Evolutionary conservation across 1,140 invertebrate genomes (phyloP).

Genomic region (Cyclargus thomasi): DNA sequence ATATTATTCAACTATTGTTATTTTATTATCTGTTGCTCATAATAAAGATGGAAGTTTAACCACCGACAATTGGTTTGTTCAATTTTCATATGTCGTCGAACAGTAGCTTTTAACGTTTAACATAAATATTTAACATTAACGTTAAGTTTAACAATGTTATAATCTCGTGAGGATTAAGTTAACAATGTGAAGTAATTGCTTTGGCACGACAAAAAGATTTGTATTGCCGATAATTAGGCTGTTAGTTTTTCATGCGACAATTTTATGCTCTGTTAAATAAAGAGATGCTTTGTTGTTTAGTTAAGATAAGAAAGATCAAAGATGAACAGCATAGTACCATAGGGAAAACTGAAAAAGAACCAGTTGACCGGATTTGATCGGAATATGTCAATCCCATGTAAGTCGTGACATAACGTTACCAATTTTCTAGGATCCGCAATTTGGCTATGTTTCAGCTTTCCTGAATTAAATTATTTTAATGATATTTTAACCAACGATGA

Average conservation of each 20-base stretch:
- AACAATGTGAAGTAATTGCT: conserved; percentile 39
- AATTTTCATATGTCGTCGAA: conserved; percentile 14
- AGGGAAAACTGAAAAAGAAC: too few species aligned
- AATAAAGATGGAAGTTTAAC: neutral
- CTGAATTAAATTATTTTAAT: too few species aligned
- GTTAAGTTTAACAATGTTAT: conserved; percentile 27
- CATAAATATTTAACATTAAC: conserved; percentile 26
- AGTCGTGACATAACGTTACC: too few species aligned
- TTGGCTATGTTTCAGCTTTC: too few species aligned
- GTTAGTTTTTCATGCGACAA: conserved; percentile 45
- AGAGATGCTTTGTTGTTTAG: conserved; percentile 38
- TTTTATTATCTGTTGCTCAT: neutral
- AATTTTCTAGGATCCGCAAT: too few species aligned
- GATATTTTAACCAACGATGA: too few species aligned
- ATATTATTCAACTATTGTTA: neutral
- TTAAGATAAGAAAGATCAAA: conserved; percentile 5
- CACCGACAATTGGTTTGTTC: neutral
- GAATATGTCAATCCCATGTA: too few species aligned
- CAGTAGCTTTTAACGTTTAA: conserved; percentile 16
- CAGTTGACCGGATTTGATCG: too few species aligned
- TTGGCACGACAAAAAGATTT: conserved; percentile 46
- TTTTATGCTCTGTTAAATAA: conserved; percentile 60
- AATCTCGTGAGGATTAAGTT: conserved; percentile 29
- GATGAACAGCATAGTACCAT: neutral
- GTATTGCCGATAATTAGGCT: conserved; percentile 44